Percentiles rank a stretch among this genome's conserved stretches.
phyloP scores from a whole-genome alignment of 2,888 invertebrate genomes.

The Dorcus hopei region DNA sequence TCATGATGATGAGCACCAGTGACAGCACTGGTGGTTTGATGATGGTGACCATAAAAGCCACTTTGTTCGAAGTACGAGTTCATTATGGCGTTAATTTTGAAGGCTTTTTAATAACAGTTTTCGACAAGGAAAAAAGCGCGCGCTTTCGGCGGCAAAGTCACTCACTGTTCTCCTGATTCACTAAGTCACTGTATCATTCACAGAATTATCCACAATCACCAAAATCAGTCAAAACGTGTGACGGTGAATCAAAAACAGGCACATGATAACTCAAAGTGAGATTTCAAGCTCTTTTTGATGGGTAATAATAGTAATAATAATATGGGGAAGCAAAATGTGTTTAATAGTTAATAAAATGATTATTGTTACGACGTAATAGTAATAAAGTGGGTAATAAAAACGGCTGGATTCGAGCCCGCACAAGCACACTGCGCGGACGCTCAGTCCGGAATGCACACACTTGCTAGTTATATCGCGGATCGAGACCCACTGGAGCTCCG shows the following conservation, averaged over 20 bases:
- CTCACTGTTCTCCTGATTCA: constrained; percentile 10
- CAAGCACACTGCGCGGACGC: constrained; percentile 45
- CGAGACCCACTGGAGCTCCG: constrained; percentile 55
- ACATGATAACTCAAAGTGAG: constrained; percentile 9
- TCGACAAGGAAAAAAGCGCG: constrained; percentile 3
- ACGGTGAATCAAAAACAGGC: constrained; percentile 10
- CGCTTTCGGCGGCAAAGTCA: constrained; percentile 3
- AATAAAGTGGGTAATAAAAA: constrained; percentile 44
- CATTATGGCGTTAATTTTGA: constrained; percentile 56
- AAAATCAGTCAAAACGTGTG: constrained; percentile 6
- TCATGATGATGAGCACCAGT: constrained; percentile 60
- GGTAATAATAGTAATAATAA: constrained; percentile 13
- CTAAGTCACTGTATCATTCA: constrained; percentile 4
- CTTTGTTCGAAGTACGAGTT: constrained; percentile 96
- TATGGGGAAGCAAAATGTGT: constrained; percentile 23
- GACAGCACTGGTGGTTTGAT: constrained; percentile 69
- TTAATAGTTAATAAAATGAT: constrained; percentile 43
- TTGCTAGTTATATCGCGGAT: constrained; percentile 63
- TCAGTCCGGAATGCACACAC: constrained; percentile 56
- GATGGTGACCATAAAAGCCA: constrained; percentile 91
- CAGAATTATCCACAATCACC: constrained; percentile 5
- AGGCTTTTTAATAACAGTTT: constrained; percentile 25
- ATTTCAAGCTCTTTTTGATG: constrained; percentile 7
- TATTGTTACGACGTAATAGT: constrained; percentile 48
- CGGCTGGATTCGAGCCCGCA: constrained; percentile 34